Evolutionary conservation across 2,888 invertebrate species (phyloP).

Genomic region (Arenicola marina): DNA sequence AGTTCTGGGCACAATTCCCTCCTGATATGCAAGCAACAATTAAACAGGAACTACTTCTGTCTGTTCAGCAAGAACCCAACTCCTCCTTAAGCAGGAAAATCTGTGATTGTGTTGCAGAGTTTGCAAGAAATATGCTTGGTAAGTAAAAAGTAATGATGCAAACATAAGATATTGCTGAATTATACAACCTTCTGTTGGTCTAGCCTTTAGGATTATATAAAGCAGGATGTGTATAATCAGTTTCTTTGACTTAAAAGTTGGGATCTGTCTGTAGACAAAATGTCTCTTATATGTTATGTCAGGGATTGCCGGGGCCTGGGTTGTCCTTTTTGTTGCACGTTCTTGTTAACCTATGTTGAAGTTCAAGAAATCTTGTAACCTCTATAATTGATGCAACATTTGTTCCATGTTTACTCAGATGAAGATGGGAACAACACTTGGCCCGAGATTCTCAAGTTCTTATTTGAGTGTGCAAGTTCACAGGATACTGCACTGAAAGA

Average conservation of each 20-base stretch:
- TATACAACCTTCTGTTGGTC: too few relatives aligned
- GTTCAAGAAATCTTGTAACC: too few relatives aligned
- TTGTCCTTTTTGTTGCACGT: neutral
- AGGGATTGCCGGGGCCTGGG: neutral
- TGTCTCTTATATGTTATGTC: neutral
- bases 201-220: too few relatives aligned
- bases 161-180: too few relatives aligned
- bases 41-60: conserved; percentile 82
- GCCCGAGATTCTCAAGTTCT: conserved; percentile 90
- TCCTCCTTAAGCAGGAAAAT: conserved; percentile 82
- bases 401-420: conserved; percentile 68
- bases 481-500: conserved; percentile 83
- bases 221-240: too few relatives aligned
- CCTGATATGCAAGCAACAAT: conserved; percentile 82
- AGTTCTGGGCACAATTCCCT: conserved; percentile 86
- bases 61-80: conserved; percentile 80
- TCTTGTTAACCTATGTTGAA: too few relatives aligned
- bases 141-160: conserved; percentile 7
- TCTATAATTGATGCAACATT: too few relatives aligned
- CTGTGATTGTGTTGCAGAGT: conserved; percentile 94
- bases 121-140: conserved; percentile 74
- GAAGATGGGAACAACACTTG: conserved; percentile 95
- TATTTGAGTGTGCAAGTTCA: conserved; percentile 92
- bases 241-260: too few relatives aligned
- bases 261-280: too few relatives aligned